Evolutionary conservation across 2,888 invertebrate species (phyloP).

Genomic region (Drosophila gaucha): DNA sequence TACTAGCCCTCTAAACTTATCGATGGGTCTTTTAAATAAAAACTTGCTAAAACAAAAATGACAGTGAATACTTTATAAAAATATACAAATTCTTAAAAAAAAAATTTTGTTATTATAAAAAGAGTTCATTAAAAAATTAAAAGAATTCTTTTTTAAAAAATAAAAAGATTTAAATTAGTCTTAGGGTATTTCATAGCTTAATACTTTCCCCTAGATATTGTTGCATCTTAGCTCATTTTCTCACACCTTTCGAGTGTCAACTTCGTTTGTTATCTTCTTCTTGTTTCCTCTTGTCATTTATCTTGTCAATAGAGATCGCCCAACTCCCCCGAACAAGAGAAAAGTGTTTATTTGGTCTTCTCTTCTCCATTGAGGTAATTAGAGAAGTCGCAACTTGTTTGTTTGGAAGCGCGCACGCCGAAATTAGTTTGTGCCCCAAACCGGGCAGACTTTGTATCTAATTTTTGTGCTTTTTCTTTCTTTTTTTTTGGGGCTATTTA

Average conservation of each 20-base stretch:
- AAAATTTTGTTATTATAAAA: too few species aligned
- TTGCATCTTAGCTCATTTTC: conserved; percentile 19
- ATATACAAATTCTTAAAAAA: too few species aligned
- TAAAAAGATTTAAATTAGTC: too few species aligned
- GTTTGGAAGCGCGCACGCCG: conserved; percentile 15
- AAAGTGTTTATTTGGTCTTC: conserved; percentile 9
- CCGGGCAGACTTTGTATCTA: conserved; percentile 25
- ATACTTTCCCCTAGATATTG: neutral
- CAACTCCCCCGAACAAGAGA: conserved; percentile 18
- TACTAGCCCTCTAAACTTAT: too few species aligned
- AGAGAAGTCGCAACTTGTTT: conserved; percentile 44
- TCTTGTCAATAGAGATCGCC: conserved; percentile 46
- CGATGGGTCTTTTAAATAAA: too few species aligned
- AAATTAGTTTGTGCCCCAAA: conserved; percentile 35
- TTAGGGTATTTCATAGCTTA: conserved; percentile 16
- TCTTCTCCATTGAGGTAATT: conserved; percentile 53
- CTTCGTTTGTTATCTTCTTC: conserved; percentile 36
- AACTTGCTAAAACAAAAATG: too few species aligned
- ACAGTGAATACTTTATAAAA: too few species aligned
- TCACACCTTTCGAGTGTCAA: conserved; percentile 48
- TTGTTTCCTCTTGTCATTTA: conserved; percentile 64
- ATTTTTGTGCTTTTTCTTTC: neutral
- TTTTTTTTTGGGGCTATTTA: conserved; percentile 44
- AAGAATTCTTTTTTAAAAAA: too few species aligned
- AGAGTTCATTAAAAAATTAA: too few species aligned